Base-by-base conservation (phyloP, 1,140 invertebrate species). In the Venturia canescens region DNA sequence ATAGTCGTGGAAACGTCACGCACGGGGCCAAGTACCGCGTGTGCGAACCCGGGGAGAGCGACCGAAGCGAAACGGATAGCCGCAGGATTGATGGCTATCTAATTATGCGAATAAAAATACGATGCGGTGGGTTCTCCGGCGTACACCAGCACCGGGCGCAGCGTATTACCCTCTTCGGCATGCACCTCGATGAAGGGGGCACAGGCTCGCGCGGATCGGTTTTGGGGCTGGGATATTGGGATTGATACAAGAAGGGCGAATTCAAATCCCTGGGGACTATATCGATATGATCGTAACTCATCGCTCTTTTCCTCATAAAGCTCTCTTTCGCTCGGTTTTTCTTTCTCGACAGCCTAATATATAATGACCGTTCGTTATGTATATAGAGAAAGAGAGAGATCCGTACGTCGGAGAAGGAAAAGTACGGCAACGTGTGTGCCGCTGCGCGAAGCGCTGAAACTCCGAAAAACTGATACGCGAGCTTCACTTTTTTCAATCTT, bases 91-190 rank as follows among this genome's bases (percentile, higher is more conserved):
- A 89, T 86, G 87, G 86, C 71, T 83, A 86, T 85, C 84, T 89
- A 89, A 88, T 89, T 89, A 88, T 84, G 81, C 79, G 82, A 84
- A 84, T 86, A 87, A 88, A 86, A 86, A 84, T 87, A 83, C 79
- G 77, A 31, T 69, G 66, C 29, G 66, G 27, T 63, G 16, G 23
- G 18, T 69, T 69, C 66, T 69, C 66, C 27, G 18, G 29, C 67
- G 16, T 80, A 11, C 44, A 21, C n/a, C 23, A 16, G n/a, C n/a
- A n/a, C n/a, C 38, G 69, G 9, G 60, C 23, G 23, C 60, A 27
- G n/a, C 60, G 5, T 63, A 63, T 63, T 7, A 23, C 23, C 1
- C 60, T n/a, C 7, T 23, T n/a, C n/a, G 11, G 44, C 13, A 16
- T 57, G 48, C 76, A 34, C 50, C 57, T 23, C 23, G 38, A 79